Evolutionary conservation across 2,888 invertebrate genomes (phyloP).

Genomic region (Tiliacea aurago): DNA sequence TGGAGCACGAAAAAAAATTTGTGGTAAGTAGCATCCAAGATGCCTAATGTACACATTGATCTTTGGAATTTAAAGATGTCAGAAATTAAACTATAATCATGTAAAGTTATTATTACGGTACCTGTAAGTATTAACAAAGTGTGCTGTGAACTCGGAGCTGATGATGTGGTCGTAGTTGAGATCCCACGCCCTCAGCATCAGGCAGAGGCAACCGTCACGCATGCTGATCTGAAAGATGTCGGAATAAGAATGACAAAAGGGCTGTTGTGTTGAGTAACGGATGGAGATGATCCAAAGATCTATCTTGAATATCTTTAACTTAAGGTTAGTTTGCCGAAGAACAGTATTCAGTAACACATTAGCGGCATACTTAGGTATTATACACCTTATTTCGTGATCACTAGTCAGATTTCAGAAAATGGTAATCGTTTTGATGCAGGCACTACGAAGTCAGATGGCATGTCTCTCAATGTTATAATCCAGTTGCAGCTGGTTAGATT

Average conservation of each 20-base stretch:
- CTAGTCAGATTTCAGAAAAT: neutral
- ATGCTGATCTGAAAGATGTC: slow-evolving; percentile 92
- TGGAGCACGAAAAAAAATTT: too few species aligned
- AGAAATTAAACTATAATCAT: neutral
- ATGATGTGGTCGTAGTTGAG: slow-evolving; percentile 95
- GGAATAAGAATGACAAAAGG: neutral
- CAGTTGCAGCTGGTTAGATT: neutral
- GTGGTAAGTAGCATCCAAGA: too few species aligned
- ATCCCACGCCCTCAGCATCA: slow-evolving; percentile 96
- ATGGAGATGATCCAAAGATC: neutral
- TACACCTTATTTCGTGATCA: neutral
- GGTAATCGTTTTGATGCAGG: neutral
- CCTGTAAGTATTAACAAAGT: slow-evolving; percentile 85
- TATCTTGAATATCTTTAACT: neutral
- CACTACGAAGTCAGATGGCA: neutral
- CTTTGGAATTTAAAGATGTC: neutral
- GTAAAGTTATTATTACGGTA: slow-evolving; percentile 54
- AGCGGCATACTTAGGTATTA: neutral
- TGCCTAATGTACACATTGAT: neutral
- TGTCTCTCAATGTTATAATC: neutral
- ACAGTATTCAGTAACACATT: neutral
- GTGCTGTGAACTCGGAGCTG: slow-evolving; percentile 94
- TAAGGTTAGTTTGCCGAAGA: neutral
- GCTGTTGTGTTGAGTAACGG: too few species aligned
- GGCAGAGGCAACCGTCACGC: slow-evolving; percentile 94